These are phyloP conservation scores for Ypsolopha sequella DNA, from an alignment of 2,888 invertebrate genomes.

Conservation along the genomic window DNA sequence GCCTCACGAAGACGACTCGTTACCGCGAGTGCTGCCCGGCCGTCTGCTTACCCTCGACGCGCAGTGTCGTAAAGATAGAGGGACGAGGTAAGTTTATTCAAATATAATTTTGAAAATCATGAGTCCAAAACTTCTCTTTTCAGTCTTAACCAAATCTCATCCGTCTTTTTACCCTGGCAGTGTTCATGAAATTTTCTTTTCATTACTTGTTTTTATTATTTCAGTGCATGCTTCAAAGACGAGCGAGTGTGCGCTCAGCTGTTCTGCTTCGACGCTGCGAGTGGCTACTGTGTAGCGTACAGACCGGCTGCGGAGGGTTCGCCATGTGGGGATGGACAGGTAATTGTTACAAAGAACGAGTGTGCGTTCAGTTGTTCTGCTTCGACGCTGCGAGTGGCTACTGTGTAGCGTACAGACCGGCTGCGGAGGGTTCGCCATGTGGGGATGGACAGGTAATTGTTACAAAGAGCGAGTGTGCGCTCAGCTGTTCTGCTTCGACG, in stretches of 20 bases:
- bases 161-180: too few relatives aligned
- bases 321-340: conserved; percentile 93
- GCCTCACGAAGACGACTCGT: conserved; percentile 92
- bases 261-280: conserved; percentile 94
- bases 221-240: conserved; percentile 86
- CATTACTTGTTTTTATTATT: conserved; percentile 18
- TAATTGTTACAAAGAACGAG: conserved; percentile 88
- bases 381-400: conserved; percentile 95
- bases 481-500: conserved; percentile 95
- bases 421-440: conserved; percentile 94
- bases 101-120: neutral
- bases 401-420: conserved; percentile 95
- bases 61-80: conserved; percentile 92
- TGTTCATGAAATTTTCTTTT: too few relatives aligned
- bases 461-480: conserved; percentile 95
- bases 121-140: too few relatives aligned
- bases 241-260: conserved; percentile 95
- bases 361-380: conserved; percentile 95
- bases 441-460: conserved; percentile 91
- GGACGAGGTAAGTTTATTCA: conserved; percentile 73
- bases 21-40: conserved; percentile 90
- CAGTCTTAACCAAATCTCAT: too few relatives aligned
- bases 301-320: conserved; percentile 95
- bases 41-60: conserved; percentile 91
- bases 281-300: conserved; percentile 96